Percentiles rank a stretch among this genome's conserved stretches.
phyloP scores from a whole-genome alignment of 2,797 vertebrate species.

The Lagorchestes hirsutus region DNA sequence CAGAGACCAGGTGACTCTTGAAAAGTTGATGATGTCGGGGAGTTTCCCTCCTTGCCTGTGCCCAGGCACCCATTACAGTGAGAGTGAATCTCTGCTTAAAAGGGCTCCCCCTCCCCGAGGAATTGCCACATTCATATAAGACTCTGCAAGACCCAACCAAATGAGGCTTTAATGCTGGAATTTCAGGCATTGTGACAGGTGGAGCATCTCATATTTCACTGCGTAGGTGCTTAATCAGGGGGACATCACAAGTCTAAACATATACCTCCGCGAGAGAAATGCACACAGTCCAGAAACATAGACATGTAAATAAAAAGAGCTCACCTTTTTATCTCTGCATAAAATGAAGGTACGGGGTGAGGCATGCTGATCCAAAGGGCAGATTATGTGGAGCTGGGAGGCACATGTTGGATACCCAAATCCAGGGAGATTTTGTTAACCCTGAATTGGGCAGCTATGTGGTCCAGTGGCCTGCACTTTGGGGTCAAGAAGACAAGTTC shows the following conservation, averaged over 20 bases:
- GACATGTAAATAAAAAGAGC: not conserved
- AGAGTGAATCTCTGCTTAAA: not conserved
- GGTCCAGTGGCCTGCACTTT: too few relatives aligned
- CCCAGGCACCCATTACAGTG: not conserved
- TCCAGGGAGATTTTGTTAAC: not conserved
- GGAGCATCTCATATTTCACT: not conserved
- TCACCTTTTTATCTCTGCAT: not conserved
- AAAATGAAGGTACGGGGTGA: not conserved
- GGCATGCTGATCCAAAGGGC: not conserved
- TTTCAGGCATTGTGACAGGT: conserved; percentile 7
- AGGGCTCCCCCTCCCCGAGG: not conserved
- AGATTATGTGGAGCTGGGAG: not conserved
- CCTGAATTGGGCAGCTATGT: not conserved
- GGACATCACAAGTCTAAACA: not conserved
- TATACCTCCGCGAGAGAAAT: not conserved
- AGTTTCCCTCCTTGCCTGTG: not conserved
- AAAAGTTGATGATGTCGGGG: not conserved
- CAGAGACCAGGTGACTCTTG: not conserved
- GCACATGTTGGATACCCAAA: not conserved
- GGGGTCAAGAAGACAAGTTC: not conserved
- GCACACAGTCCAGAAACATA: not conserved
- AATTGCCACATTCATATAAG: not conserved
- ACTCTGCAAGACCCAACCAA: not conserved
- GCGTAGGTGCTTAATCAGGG: not conserved
- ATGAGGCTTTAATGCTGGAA: not conserved